Evolutionary conservation across 1,140 invertebrate species (phyloP).

Genomic region (Meloidogyne hapla): DNA sequence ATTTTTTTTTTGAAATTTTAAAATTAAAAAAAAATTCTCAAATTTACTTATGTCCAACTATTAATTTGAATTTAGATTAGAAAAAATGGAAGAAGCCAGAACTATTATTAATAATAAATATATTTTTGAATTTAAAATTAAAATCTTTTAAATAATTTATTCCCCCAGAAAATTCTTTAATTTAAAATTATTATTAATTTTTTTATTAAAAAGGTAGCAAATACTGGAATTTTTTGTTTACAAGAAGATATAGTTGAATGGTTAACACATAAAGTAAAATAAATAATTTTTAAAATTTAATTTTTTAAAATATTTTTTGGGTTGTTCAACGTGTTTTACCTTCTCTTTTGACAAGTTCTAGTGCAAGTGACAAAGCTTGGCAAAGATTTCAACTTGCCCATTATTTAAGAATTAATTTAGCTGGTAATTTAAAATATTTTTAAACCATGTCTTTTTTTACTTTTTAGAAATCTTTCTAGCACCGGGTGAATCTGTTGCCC

Average conservation of each 20-base stretch:
- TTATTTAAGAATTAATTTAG: conserved; percentile 46
- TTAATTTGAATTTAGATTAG: not conserved
- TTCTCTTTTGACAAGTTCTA: not conserved
- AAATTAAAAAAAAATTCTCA: not conserved
- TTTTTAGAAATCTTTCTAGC: conserved; percentile 38
- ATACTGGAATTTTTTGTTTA: conserved; percentile 35
- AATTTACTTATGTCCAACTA: too few species aligned
- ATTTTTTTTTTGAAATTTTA: not conserved
- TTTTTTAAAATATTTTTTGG: not conserved
- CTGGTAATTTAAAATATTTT: conserved; percentile 8
- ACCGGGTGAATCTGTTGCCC: conserved; percentile 31
- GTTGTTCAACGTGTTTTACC: not conserved
- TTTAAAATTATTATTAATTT: too few species aligned
- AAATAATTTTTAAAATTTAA: conserved; percentile 18
- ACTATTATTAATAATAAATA: too few species aligned
- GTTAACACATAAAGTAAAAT: conserved; percentile 45
- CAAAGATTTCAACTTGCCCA: conserved; percentile 31
- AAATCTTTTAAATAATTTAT: too few species aligned
- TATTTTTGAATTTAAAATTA: too few species aligned
- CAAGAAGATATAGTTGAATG: conserved; percentile 47
- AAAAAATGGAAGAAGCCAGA: too few species aligned
- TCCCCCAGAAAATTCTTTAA: too few species aligned
- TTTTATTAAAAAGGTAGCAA: not conserved
- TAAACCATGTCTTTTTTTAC: too few species aligned
- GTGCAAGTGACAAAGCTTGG: not conserved